Evolutionary conservation across 2,113 vertebrate genomes (phyloP), one percentile per base, ranked within the genome.

Genomic region (Halcyon malimbica): DNA sequence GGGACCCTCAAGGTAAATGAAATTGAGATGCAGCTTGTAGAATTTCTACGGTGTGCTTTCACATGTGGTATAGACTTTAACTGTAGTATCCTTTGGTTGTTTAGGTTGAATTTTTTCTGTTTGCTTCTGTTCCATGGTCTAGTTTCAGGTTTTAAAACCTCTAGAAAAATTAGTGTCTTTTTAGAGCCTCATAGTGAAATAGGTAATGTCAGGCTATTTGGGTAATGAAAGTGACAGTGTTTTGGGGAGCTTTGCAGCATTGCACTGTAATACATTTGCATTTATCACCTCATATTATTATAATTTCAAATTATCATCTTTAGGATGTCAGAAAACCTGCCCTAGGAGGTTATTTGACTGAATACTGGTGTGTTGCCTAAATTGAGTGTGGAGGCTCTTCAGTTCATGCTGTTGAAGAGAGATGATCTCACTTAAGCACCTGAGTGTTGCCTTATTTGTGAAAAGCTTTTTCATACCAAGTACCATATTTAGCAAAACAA

Each of bases 251-350:
- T 93, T 46, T 77, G n/a, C 95, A 88, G 46, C 82, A 85, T 46
- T 67, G 76, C 44, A 50, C 86, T 87, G 79, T 77, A 75, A 78
- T 78, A 37, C 15, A 89, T 94, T 86, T 90, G 83, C 93, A 96
- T 96, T 95, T 94, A 89, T 96, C 83, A 94, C 77, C 62, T 95
- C 64, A 17, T 50, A 68, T 95, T 93, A 95, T 81, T 96, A 71
- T 96, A 88, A 94, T 78, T 96, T 96, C 93, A 96, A 62, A 26
- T 81, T 42, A 48, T 67, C 90, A 88, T 92, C 87, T 90, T 69
- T 51, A 60, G 79, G 88, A 95, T 50, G 50, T 77, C 90, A 80
- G 85, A 37, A 68, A 63, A 83, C 26, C 64, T 92, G 71, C 85
- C 73, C 73, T 70, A 10, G 44, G 90, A 93, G 79, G 53, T 76